Evolutionary conservation across 2,113 vertebrate species (phyloP).

Genomic region (Prunella himalayana): DNA sequence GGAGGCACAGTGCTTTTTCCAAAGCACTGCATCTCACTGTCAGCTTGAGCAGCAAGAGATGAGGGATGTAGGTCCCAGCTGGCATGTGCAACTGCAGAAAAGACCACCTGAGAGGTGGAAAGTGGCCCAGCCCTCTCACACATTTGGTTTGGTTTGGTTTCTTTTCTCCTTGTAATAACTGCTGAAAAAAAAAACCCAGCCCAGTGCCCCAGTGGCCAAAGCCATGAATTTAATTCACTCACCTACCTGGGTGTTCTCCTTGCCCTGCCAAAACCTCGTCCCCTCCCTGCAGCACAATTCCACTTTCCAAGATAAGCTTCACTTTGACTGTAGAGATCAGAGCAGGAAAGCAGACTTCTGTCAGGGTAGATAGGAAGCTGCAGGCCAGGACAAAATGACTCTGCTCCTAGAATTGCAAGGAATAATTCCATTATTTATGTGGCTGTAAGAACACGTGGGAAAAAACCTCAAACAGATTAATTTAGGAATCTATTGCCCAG

Average conservation of each 20-base stretch:
- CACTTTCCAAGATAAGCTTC: not conserved
- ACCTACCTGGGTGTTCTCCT: not conserved
- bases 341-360: not conserved
- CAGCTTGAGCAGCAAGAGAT: not conserved
- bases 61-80: not conserved
- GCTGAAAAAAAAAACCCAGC: not conserved
- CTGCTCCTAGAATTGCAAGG: not conserved
- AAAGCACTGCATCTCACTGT: not conserved
- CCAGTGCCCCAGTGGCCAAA: not conserved
- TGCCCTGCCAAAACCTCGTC: not conserved
- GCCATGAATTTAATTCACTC: not conserved
- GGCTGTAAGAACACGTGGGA: not conserved
- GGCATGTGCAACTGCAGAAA: not conserved
- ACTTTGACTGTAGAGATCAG: not conserved
- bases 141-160: not conserved
- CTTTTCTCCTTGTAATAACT: not conserved
- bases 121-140: not conserved
- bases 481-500: not conserved
- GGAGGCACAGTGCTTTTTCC: not conserved
- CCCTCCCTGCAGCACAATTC: not conserved
- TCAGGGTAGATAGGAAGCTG: not conserved
- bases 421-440: not conserved
- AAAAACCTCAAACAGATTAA: not conserved
- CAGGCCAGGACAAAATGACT: not conserved
- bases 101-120: not conserved